Conservation (phyloP, 2,888 invertebrate genomes). For the Trachelus tabidus region DNA sequence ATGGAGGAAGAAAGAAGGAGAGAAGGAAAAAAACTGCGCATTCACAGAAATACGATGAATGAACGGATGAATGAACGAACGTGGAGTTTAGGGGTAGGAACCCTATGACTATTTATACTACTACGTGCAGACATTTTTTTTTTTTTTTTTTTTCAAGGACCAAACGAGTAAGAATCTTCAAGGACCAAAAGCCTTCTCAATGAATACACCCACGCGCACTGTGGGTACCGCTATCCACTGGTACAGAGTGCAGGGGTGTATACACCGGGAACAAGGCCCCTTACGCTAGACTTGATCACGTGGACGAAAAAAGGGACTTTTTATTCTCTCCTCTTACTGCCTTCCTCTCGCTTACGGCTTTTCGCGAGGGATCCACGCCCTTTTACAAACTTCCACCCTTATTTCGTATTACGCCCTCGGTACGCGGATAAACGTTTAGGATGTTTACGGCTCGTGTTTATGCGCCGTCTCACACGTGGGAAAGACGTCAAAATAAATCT, state of each 20-base stretch:
- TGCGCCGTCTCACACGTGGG: conserved; percentile 36
- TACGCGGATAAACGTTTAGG: background rate
- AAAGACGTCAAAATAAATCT: conserved; percentile 12
- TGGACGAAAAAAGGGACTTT: background rate
- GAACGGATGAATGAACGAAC: background rate
- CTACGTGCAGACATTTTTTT: background rate
- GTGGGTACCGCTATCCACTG: background rate
- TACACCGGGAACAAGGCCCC: background rate
- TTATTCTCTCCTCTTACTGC: background rate
- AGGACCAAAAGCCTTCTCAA: background rate
- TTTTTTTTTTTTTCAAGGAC: background rate
- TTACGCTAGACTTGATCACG: background rate
- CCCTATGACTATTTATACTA: background rate
- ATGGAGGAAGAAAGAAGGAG: background rate
- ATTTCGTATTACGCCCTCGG: background rate
- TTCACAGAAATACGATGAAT: background rate
- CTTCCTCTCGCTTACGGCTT: background rate
- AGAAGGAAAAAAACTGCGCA: background rate
- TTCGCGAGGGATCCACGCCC: background rate
- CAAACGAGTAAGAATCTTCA: background rate
- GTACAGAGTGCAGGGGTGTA: background rate
- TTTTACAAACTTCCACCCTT: background rate
- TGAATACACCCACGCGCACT: background rate
- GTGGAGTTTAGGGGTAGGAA: background rate
- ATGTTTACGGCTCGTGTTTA: background rate